phyloP scores from a whole-genome alignment of 2,113 vertebrate species.

The Ciconia boyciana region DNA sequence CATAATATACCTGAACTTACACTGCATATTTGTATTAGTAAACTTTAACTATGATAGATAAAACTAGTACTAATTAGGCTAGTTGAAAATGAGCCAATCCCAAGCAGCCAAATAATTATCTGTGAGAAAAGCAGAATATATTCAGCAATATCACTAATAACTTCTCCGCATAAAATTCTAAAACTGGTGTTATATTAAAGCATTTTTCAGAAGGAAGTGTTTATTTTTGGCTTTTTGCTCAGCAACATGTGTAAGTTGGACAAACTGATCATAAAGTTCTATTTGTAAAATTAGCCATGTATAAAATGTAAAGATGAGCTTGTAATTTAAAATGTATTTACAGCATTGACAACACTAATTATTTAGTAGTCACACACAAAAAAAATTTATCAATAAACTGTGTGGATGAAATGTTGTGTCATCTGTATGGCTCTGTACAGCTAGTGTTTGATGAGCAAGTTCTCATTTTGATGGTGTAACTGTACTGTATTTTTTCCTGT shows the following conservation, averaged over 20 bases:
- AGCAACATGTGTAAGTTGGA: slow-evolving; percentile 6
- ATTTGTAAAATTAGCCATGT: slow-evolving; percentile 72
- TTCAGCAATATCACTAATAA: neutral
- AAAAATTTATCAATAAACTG: slow-evolving; percentile 37
- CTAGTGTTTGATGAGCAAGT: neutral
- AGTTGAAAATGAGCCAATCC: neutral
- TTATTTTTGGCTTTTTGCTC: slow-evolving; percentile 61
- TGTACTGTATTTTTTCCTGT: neutral
- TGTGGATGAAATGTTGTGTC: neutral
- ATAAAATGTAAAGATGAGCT: slow-evolving; percentile 68
- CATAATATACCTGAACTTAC: neutral
- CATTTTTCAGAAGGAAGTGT: slow-evolving; percentile 32
- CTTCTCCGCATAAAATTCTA: neutral
- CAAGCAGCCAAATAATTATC: neutral
- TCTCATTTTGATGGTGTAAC: neutral
- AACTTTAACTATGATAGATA: neutral
- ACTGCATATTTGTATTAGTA: neutral
- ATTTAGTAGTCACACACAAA: slow-evolving; percentile 36
- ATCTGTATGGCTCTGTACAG: neutral
- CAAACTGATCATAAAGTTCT: slow-evolving; percentile 29
- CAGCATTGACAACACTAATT: slow-evolving; percentile 64
- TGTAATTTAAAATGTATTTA: slow-evolving; percentile 75
- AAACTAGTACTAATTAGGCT: slow-evolving; percentile 32
- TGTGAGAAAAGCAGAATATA: neutral
- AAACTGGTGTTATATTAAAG: neutral